Evolutionary conservation across 2,113 vertebrate genomes (phyloP).

Genomic region (Menidia beryllina): DNA sequence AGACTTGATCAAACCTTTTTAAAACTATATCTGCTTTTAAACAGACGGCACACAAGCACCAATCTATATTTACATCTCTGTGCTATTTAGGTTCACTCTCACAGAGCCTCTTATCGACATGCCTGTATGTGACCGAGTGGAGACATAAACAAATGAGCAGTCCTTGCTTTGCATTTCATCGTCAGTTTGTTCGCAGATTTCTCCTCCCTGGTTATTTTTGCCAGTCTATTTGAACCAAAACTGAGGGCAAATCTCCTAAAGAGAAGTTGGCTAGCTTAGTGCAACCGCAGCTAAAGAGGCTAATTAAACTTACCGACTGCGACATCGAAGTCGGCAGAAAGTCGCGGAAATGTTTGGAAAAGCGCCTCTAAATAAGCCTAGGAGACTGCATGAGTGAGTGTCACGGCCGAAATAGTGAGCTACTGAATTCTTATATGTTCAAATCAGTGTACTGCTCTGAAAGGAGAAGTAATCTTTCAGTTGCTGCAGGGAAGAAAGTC

Average conservation of each 20-base stretch:
- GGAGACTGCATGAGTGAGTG: neutral
- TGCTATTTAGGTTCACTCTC: constrained; percentile 1
- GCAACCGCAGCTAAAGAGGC: constrained; percentile 43
- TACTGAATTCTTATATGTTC: neutral
- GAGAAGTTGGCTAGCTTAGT: constrained; percentile 29
- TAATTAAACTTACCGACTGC: constrained; percentile 57
- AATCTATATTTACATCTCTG: neutral
- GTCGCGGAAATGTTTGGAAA: neutral
- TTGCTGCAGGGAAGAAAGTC: constrained; percentile 12
- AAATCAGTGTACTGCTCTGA: constrained; percentile 54
- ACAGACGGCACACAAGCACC: neutral
- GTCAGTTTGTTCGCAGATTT: neutral
- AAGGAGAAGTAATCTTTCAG: constrained; percentile 58
- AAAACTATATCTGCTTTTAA: neutral
- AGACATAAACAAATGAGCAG: neutral
- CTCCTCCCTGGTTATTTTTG: neutral
- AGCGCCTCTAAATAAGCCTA: neutral
- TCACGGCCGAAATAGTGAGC: neutral
- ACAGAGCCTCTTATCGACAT: neutral
- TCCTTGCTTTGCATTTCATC: too few species aligned
- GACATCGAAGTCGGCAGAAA: neutral
- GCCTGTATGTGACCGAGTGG: neutral
- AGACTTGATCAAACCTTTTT: neutral
- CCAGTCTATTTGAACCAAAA: neutral
- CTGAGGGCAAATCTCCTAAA: neutral